phyloP scores from a whole-genome alignment of 2,888 invertebrate genomes.

The Abrostola tripartita region DNA sequence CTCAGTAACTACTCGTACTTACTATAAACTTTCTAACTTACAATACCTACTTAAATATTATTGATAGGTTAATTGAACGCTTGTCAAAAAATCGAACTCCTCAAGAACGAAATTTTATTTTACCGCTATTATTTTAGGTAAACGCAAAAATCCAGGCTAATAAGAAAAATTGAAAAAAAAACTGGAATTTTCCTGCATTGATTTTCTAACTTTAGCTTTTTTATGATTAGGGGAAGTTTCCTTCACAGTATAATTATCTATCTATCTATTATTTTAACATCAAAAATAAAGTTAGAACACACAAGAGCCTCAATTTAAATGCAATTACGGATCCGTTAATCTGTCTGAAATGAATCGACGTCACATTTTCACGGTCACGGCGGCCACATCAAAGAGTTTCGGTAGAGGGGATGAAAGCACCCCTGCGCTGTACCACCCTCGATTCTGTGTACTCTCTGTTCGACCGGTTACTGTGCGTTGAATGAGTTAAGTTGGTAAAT shows the following conservation, averaged over 20 bases:
- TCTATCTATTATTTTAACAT: slow-evolving; percentile 24
- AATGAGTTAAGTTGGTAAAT: background rate
- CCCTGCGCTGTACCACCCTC: slow-evolving; percentile 70
- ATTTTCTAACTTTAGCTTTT: too few relatives aligned
- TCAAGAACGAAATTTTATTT: too few relatives aligned
- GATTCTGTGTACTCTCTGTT: slow-evolving; percentile 28
- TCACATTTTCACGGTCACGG: slow-evolving; percentile 84
- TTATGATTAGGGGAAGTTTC: background rate
- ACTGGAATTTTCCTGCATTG: too few relatives aligned
- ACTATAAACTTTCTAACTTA: too few relatives aligned
- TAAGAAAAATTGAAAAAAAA: too few relatives aligned
- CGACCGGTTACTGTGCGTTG: slow-evolving; percentile 55
- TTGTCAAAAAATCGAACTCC: too few relatives aligned
- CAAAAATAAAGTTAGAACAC: slow-evolving; percentile 45
- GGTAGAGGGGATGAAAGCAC: slow-evolving; percentile 57
- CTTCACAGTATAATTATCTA: background rate
- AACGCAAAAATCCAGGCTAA: too few relatives aligned
- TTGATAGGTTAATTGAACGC: too few relatives aligned
- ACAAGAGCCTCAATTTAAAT: slow-evolving; percentile 69
- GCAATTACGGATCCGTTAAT: slow-evolving; percentile 77
- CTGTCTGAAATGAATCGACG: slow-evolving; percentile 79
- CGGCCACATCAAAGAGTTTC: slow-evolving; percentile 86
- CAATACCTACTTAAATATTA: too few relatives aligned
- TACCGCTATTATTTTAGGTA: too few relatives aligned
- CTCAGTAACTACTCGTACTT: too few relatives aligned